These are phyloP conservation scores for Erythrocercus mccallii DNA, from an alignment of 2,113 vertebrate species.

Conservation along the genomic window DNA sequence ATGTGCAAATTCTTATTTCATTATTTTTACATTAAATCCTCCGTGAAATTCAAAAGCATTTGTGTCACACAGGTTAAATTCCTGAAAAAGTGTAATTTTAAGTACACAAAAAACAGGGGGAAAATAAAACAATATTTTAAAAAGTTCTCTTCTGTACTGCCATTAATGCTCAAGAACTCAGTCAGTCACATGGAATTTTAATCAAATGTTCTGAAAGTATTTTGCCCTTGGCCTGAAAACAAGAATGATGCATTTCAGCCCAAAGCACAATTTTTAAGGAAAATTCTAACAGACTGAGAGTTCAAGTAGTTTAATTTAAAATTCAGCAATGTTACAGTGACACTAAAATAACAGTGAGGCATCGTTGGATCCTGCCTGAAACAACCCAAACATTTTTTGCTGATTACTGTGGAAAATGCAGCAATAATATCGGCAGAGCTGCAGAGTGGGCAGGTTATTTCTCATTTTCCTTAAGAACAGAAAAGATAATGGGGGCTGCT, in stretches of 20 bases:
- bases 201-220: constrained; percentile 44
- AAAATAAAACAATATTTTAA: not conserved
- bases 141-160: not conserved
- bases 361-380: not conserved
- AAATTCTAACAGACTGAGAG: not conserved
- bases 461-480: not conserved
- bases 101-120: not conserved
- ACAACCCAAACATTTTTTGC: not conserved
- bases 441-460: not conserved
- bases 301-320: not conserved
- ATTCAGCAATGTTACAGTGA: not conserved
- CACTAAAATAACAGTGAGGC: not conserved
- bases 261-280: not conserved
- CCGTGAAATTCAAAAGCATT: not conserved
- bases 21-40: not conserved
- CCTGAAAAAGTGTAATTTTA: not conserved
- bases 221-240: constrained; percentile 49
- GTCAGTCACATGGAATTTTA: not conserved
- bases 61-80: not conserved
- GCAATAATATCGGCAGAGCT: not conserved
- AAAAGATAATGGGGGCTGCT: not conserved
- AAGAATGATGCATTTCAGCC: constrained; percentile 20
- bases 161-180: not conserved
- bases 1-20: not conserved
- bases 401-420: not conserved